These are phyloP conservation scores for Centropyge bicolor DNA, from an alignment of 2,797 vertebrate species.

Conservation along the genomic window DNA sequence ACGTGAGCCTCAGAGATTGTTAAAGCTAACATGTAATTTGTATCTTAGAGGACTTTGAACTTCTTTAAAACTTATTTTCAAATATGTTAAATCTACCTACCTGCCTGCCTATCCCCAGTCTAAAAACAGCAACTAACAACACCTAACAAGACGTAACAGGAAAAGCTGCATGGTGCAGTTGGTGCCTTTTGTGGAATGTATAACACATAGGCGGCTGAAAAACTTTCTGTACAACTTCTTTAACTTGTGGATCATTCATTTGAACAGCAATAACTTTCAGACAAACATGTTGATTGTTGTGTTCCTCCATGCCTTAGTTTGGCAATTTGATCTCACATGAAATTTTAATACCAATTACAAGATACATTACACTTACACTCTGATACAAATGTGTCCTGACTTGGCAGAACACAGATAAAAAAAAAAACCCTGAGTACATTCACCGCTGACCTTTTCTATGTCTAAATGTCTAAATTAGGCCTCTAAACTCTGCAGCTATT, in stretches of 20 bases:
- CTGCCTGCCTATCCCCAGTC: background rate
- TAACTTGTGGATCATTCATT: constrained; percentile 10
- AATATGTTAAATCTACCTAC: background rate
- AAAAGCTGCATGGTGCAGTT: constrained; percentile 16
- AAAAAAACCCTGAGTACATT: constrained; percentile 6
- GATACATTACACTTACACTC: constrained; percentile 52
- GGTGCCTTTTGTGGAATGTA: constrained; percentile 25
- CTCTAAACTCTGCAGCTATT: constrained; percentile 40
- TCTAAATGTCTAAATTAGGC: constrained; percentile 27
- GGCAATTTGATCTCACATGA: constrained; percentile 66
- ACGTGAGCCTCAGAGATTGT: background rate
- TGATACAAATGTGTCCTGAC: constrained; percentile 20
- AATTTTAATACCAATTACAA: constrained; percentile 63
- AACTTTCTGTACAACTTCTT: background rate
- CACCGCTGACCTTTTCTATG: constrained; percentile 20
- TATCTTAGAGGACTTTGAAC: background rate
- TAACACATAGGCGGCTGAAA: background rate
- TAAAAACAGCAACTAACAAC: background rate
- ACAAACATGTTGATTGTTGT: constrained; percentile 22
- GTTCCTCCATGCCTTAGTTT: constrained; percentile 31
- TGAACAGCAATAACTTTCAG: background rate
- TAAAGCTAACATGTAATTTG: background rate
- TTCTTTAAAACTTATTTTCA: constrained; percentile 9
- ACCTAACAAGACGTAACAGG: constrained; percentile 40
- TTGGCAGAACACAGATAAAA: constrained; percentile 22